phyloP scores from a whole-genome alignment of 2,888 invertebrate species.

The Gnatocerus cornutus region DNA sequence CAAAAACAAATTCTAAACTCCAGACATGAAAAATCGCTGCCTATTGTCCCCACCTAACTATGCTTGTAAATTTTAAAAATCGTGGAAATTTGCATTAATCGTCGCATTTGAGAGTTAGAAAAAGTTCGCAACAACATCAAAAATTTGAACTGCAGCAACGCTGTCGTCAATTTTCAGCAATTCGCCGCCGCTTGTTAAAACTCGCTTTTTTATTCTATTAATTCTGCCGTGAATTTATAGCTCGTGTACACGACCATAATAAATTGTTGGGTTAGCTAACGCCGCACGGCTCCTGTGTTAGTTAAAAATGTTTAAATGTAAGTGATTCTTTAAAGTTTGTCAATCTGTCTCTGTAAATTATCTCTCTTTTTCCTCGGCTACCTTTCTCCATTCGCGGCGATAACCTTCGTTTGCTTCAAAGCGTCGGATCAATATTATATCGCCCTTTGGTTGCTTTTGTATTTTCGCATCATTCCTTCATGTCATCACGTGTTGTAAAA shows the following conservation, averaged over 20 bases:
- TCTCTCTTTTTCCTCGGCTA: conserved; percentile 30
- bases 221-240: conserved; percentile 19
- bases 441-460: conserved; percentile 40
- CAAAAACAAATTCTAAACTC: too few species aligned
- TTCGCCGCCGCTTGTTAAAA: conserved; percentile 8
- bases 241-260: conserved; percentile 12
- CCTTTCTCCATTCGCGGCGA: conserved; percentile 29
- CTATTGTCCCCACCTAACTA: too few species aligned
- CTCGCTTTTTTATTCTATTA: conserved; percentile 28
- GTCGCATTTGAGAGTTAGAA: not conserved
- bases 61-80: too few species aligned
- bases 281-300: not conserved
- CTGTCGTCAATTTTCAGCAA: too few species aligned
- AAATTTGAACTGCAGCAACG: too few species aligned
- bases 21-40: too few species aligned
- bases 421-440: conserved; percentile 39
- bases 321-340: conserved; percentile 32
- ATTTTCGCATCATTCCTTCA: conserved; percentile 44
- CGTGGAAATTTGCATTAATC: not conserved
- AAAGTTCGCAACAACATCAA: too few species aligned
- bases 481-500: conserved; percentile 49
- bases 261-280: conserved; percentile 19
- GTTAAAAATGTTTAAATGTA: conserved; percentile 38
- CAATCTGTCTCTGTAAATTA: conserved; percentile 36
- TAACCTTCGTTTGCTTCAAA: conserved; percentile 37